phyloP scores from a whole-genome alignment of 2,113 vertebrate genomes.

The Pteropus alecto region DNA sequence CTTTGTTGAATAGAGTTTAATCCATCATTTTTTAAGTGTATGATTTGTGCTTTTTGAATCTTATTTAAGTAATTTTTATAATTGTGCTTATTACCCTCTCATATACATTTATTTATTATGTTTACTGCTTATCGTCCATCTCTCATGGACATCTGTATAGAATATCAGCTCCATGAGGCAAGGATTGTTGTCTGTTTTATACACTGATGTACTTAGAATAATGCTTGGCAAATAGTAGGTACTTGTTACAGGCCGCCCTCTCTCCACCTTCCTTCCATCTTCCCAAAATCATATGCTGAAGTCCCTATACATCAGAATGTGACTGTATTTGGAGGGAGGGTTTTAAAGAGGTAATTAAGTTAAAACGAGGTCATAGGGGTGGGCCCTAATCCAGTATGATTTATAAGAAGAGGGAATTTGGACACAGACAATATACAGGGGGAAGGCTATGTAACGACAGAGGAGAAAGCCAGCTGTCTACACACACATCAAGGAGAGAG shows the following conservation, averaged over 20 bases:
- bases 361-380: neutral
- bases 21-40: neutral
- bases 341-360: neutral
- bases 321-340: neutral
- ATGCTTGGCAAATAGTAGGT: neutral
- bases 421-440: neutral
- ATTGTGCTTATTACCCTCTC: neutral
- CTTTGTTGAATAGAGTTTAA: neutral
- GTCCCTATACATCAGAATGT: neutral
- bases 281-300: neutral
- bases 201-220: neutral
- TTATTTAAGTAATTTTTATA: neutral
- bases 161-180: neutral
- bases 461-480: neutral
- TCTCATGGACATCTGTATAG: neutral
- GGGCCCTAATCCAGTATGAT: neutral
- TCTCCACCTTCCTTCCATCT: neutral
- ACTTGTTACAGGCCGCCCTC: neutral
- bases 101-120: neutral
- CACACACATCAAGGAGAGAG: neutral
- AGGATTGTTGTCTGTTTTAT: neutral
- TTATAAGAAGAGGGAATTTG: neutral
- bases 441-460: neutral
- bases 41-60: neutral
- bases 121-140: neutral